A percentile compares a stretch with the other conserved stretches of the same genome.
phyloP scores from a whole-genome alignment of 2,113 vertebrate genomes.

The Nibea coibor region DNA sequence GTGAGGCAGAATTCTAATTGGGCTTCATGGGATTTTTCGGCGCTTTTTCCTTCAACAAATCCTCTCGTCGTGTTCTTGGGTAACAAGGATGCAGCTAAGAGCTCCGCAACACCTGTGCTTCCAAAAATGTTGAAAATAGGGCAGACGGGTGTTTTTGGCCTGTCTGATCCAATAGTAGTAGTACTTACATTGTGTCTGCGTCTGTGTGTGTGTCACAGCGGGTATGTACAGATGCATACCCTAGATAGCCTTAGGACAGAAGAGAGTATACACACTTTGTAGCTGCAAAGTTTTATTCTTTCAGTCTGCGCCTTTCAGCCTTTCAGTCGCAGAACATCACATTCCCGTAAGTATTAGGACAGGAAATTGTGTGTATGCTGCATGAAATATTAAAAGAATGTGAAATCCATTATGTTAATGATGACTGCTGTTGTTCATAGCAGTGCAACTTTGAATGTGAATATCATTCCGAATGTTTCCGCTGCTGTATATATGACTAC shows the following conservation, averaged over 20 bases:
- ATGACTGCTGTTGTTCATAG: slow-evolving; percentile 20
- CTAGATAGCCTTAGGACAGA: background rate
- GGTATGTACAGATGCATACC: slow-evolving; percentile 8
- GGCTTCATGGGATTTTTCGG: slow-evolving; percentile 62
- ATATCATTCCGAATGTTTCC: slow-evolving; percentile 24
- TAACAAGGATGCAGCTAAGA: slow-evolving; percentile 42
- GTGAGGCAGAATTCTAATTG: slow-evolving; percentile 79
- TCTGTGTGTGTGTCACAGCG: slow-evolving; percentile 7
- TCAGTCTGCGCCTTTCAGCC: background rate
- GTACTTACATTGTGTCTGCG: slow-evolving; percentile 12
- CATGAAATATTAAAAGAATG: slow-evolving; percentile 7
- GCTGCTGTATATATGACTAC: slow-evolving; percentile 16
- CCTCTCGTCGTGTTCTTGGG: slow-evolving; percentile 32
- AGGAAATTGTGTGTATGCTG: background rate
- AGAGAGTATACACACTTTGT: background rate
- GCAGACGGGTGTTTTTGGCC: slow-evolving; percentile 56
- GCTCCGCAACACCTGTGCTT: slow-evolving; percentile 71
- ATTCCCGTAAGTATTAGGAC: background rate
- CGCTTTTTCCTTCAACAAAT: slow-evolving; percentile 33
- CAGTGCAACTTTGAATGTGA: slow-evolving; percentile 23
- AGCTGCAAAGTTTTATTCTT: background rate
- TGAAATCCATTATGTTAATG: slow-evolving; percentile 27
- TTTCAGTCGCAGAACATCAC: background rate
- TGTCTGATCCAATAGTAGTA: slow-evolving; percentile 43
- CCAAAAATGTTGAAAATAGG: slow-evolving; percentile 72